Conservation (phyloP, 2,888 invertebrate species). For the Hirtodrosophila histrioides region DNA sequence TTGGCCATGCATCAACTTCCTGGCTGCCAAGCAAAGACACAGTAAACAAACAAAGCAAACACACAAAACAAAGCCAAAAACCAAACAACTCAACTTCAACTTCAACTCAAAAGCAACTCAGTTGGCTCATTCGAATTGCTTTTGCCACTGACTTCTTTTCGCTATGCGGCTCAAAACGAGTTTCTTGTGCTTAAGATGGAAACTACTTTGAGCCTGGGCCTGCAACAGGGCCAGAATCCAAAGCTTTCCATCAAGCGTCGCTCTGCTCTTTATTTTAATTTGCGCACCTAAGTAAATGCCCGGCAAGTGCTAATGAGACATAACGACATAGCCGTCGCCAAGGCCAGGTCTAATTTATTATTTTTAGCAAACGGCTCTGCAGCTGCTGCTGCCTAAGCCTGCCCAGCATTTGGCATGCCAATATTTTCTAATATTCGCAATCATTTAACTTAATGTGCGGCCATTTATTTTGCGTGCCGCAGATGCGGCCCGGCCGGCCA, state of each 20-base stretch:
- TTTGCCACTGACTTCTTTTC: slow-evolving; percentile 17
- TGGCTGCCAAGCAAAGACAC: slow-evolving; percentile 38
- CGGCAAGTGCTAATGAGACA: slow-evolving; percentile 73
- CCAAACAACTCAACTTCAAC: slow-evolving; percentile 38
- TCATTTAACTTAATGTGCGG: slow-evolving; percentile 74
- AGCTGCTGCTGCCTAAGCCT: slow-evolving; percentile 28
- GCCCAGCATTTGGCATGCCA: slow-evolving; percentile 64
- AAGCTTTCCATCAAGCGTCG: slow-evolving; percentile 48
- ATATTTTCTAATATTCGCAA: slow-evolving; percentile 77
- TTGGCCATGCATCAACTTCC: slow-evolving; percentile 51
- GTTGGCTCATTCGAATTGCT: slow-evolving; percentile 31
- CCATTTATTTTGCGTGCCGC: slow-evolving; percentile 68
- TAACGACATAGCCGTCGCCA: slow-evolving; percentile 71
- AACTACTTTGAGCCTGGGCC: slow-evolving; percentile 17
- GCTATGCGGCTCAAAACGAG: slow-evolving; percentile 34
- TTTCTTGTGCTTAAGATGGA: slow-evolving; percentile 22
- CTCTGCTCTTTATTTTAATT: slow-evolving; percentile 72
- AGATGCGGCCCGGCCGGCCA: slow-evolving; percentile 22
- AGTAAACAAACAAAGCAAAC: not conserved
- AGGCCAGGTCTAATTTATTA: slow-evolving; percentile 70
- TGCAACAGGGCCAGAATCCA: slow-evolving; percentile 12
- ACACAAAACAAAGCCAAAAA: slow-evolving; percentile 22
- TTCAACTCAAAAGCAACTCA: slow-evolving; percentile 4
- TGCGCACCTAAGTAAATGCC: slow-evolving; percentile 64
- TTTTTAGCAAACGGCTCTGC: slow-evolving; percentile 31